phyloP scores from a whole-genome alignment of 1,140 invertebrate species.

The Pseudomyrmex dendroicus region DNA sequence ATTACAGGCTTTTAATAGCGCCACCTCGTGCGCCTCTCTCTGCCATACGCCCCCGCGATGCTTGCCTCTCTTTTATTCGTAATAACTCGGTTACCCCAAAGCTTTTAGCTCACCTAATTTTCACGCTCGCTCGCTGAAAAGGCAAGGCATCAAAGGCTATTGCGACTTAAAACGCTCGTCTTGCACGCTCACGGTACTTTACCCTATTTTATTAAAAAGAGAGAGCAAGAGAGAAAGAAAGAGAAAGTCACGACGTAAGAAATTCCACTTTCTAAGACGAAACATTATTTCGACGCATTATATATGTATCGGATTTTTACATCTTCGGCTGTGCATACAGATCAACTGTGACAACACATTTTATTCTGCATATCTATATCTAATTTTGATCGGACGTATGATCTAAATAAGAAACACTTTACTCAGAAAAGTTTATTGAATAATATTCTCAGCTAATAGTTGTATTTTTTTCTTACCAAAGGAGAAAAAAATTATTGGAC shows the following conservation, averaged over 20 bases:
- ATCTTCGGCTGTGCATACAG: too few species aligned
- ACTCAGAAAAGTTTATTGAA: too few species aligned
- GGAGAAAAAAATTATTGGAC: neutral
- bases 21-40: conserved; percentile 56
- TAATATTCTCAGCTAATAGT: neutral
- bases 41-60: conserved; percentile 54
- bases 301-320: neutral
- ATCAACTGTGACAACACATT: neutral
- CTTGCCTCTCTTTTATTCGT: conserved; percentile 77
- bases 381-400: too few species aligned
- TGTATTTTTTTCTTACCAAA: neutral
- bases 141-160: conserved; percentile 67
- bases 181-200: conserved; percentile 42
- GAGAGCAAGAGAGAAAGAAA: neutral
- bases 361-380: too few species aligned
- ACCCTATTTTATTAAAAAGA: conserved; percentile 44
- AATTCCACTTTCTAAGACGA: neutral
- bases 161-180: conserved; percentile 48
- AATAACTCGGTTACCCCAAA: conserved; percentile 78
- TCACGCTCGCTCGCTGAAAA: conserved; percentile 71
- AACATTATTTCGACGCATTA: conserved; percentile 12
- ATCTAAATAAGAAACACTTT: too few species aligned
- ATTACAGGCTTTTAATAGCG: conserved; percentile 80
- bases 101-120: conserved; percentile 76
- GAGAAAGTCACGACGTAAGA: neutral